Conservation (phyloP, 2,797 vertebrate genomes). For the Spea hammondii region DNA sequence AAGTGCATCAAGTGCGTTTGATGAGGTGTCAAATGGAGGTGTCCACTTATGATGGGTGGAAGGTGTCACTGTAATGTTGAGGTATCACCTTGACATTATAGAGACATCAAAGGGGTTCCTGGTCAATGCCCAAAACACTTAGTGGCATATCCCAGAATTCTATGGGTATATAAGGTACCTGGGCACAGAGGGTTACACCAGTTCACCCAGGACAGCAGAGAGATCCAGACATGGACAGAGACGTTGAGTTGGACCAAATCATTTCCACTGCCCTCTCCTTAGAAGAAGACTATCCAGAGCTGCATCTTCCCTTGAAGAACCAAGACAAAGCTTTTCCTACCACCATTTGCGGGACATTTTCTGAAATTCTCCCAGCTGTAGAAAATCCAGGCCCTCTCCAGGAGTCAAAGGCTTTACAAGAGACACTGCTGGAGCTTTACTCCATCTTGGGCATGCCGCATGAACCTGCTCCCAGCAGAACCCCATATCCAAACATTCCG, state of each 20-base stretch:
- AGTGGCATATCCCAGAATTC: background rate
- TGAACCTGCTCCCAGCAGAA: background rate
- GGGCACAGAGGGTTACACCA: background rate
- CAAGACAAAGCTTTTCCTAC: background rate
- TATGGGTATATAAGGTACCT: background rate
- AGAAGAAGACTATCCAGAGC: conserved; percentile 12
- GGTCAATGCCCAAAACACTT: conserved; percentile 8
- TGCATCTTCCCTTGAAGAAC: background rate
- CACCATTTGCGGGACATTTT: background rate
- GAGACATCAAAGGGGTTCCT: background rate
- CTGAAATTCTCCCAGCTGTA: background rate
- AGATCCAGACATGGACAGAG: background rate
- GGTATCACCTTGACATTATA: background rate
- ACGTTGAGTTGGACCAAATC: conserved; percentile 1
- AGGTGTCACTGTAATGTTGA: no score
- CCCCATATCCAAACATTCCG: background rate
- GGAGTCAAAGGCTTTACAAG: background rate
- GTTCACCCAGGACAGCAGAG: background rate
- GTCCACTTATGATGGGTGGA: no score
- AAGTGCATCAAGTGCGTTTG: no score
- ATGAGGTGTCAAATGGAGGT: no score
- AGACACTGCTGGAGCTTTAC: background rate
- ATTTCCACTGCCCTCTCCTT: background rate
- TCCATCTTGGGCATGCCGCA: background rate
- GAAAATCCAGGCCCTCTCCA: background rate